Conservation (phyloP, 2,888 invertebrate species). For the Suillia variegata region DNA sequence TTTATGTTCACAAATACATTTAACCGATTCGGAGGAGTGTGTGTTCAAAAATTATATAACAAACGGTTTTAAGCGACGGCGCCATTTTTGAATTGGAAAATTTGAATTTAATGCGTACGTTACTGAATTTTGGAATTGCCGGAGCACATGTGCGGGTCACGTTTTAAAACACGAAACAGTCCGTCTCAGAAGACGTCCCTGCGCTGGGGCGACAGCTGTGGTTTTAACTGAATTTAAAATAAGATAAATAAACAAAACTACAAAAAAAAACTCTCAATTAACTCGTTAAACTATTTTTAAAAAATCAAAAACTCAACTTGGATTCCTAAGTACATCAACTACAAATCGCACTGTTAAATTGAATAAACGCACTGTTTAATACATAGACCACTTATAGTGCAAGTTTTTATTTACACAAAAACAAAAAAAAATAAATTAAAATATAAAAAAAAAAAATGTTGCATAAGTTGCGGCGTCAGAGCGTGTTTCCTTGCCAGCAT, state of each 20-base stretch:
- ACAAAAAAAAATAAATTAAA: too few relatives aligned
- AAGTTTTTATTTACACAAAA: neutral
- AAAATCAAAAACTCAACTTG: conserved; percentile 17
- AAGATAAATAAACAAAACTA: neutral
- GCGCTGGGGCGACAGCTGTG: conserved; percentile 95
- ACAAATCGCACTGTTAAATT: too few relatives aligned
- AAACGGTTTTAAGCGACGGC: too few relatives aligned
- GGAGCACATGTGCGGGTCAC: conserved; percentile 90
- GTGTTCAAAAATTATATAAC: too few relatives aligned
- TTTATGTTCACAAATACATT: too few relatives aligned
- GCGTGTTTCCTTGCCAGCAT: conserved; percentile 7
- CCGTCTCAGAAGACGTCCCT: conserved; percentile 96
- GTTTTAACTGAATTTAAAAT: conserved; percentile 62
- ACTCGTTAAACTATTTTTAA: conserved; percentile 31
- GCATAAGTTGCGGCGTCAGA: conserved; percentile 46
- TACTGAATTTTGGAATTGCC: conserved; percentile 37
- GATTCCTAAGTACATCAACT: conserved; percentile 39
- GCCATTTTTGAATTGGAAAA: too few relatives aligned
- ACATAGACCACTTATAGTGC: too few relatives aligned
- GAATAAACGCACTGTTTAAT: too few relatives aligned
- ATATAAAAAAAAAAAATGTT: conserved; percentile 37
- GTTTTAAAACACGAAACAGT: conserved; percentile 94
- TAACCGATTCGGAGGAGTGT: too few relatives aligned
- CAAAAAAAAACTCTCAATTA: conserved; percentile 1
- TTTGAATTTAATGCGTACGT: conserved; percentile 40